Evolutionary conservation across 1,140 invertebrate species (phyloP), one percentile per base, ranked within the genome.

Genomic region (Drosophila navojoa): DNA sequence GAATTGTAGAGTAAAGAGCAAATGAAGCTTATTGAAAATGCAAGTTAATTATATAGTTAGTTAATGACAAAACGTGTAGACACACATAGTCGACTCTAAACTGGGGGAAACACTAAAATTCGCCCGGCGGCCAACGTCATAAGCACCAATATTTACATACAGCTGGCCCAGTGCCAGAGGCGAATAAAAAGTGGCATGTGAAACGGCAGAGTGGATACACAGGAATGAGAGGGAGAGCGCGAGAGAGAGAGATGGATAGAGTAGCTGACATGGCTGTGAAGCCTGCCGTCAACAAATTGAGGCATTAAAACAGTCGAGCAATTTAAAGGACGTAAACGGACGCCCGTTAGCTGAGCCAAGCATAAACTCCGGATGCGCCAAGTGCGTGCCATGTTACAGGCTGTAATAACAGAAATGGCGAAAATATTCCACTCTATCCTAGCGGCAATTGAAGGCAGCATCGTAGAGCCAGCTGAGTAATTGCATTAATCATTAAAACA

Each of bases 401-500:
- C 38, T 42, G 29, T 59, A 47, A 47, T 32, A 59, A 47, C 57
- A 59, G 27, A 32, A 57, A 57, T 27, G n/a, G 13, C 49, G 10
- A 5, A 29, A 13, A 19, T 19, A 22, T 57, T 44, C 40, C 38
- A 0, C 19, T 19, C 5, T 10, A 16, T 38, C 7, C 13, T 9
- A 15, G 25, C 27, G 11, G 15, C 25, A 45, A 44, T 59, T 59
- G 19, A 27, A 45, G 27, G 11, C 4, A 40, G n/a, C n/a, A 16
- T 15, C 62, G 59, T 71, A 76, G 62, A 66, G 55, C 49, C 38
- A 45, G 42, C 49, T 45, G 53, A 61, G 78, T 80, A 77, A 81
- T 81, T 81, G 78, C 68, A 68, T 81, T 81, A 72, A 68, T 64
- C 78, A 80, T 73, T 76, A 73, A 81, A 81, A 73, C 49, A 76